A percentile compares a stretch with the other conserved stretches of the same genome.
These are phyloP conservation scores for Amphipyra tragopoginis DNA, from an alignment of 2,888 invertebrate genomes.

Conservation along the genomic window DNA sequence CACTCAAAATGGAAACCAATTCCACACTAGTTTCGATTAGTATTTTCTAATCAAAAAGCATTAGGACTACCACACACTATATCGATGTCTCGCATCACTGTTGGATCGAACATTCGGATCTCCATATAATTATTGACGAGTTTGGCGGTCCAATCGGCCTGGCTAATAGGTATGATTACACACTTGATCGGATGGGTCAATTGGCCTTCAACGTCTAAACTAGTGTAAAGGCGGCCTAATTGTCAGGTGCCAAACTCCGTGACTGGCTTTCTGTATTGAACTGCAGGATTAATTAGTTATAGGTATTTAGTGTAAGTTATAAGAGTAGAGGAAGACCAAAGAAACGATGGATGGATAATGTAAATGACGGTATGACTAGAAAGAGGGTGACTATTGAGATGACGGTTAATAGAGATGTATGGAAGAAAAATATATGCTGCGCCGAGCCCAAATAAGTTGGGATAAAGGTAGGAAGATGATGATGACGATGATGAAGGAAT, in stretches of 20 bases:
- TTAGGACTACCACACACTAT: slow-evolving; percentile 9
- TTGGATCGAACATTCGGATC: slow-evolving; percentile 9
- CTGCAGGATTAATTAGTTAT: neutral
- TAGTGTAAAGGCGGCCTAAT: slow-evolving; percentile 11
- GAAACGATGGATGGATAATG: too few relatives aligned
- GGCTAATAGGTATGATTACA: slow-evolving; percentile 43
- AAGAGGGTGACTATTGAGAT: too few relatives aligned
- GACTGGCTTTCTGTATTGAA: neutral
- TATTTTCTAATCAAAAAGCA: slow-evolving; percentile 31
- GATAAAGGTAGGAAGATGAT: too few relatives aligned
- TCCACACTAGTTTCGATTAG: slow-evolving; percentile 7
- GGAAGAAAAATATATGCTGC: too few relatives aligned
- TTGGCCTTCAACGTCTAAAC: slow-evolving; percentile 20
- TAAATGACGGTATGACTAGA: too few relatives aligned
- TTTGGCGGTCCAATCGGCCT: slow-evolving; percentile 32
- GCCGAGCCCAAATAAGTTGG: too few relatives aligned
- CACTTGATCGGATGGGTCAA: slow-evolving; percentile 44
- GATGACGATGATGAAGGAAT: too few relatives aligned
- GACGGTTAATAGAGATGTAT: too few relatives aligned
- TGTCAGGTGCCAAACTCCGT: slow-evolving; percentile 3
- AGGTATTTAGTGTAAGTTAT: too few relatives aligned
- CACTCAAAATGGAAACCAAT: slow-evolving; percentile 6
- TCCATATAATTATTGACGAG: slow-evolving; percentile 51
- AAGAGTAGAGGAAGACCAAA: too few relatives aligned
- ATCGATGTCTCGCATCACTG: slow-evolving; percentile 16